Base-by-base conservation (phyloP, 2,797 vertebrate genomes). In the Betta splendens region DNA sequence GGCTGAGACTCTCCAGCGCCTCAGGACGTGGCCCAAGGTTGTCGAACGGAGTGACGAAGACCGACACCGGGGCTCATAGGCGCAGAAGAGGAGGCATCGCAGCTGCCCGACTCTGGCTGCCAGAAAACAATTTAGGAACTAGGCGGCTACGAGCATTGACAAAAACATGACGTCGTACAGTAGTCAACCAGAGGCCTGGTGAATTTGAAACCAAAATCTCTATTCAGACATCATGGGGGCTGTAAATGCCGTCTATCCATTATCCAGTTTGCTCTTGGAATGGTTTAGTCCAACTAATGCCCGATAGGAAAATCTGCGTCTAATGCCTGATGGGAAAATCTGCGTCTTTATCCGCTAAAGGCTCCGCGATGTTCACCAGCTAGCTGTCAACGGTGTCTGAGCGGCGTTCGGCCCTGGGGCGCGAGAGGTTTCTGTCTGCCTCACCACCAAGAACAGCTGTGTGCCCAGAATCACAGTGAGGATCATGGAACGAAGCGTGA, bases 21-120 rank as follows among this genome's bases (percentile, higher is more conserved):
- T 79, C 18, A 29, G 64, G 76, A 85, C 68, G 59, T 60, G 57
- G 51, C 81, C 83, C 84, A 87, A 86, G 72, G 68, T 80, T 81
- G n/a, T n/a, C n/a, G 72, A 76, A 61, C 9, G 1, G 21, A 58
- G 53, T 22, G 46, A 64, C 44, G 13, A 33, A 67, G 64, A 78
- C 51, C 23, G 44, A 63, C 48, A 64, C 26, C 51, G 16, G 64
- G 58, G 53, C 68, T 28, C 61, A 35, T 20, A 68, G 43, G 33
- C 57, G 61, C 39, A 46, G 45, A 28, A 9, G 42, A 39, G 69
- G 47, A 78, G 44, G 36, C 50, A 49, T 55, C 31, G 13, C n/a
- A 28, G 39, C 40, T 72, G 69, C 43, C 47, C 47, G 32, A 66
- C 52, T 74, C 29, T 26, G 64, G 69, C 51, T 74, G 64, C 71